Conservation (phyloP, 2,888 invertebrate genomes). For the Philereme vetulata region DNA sequence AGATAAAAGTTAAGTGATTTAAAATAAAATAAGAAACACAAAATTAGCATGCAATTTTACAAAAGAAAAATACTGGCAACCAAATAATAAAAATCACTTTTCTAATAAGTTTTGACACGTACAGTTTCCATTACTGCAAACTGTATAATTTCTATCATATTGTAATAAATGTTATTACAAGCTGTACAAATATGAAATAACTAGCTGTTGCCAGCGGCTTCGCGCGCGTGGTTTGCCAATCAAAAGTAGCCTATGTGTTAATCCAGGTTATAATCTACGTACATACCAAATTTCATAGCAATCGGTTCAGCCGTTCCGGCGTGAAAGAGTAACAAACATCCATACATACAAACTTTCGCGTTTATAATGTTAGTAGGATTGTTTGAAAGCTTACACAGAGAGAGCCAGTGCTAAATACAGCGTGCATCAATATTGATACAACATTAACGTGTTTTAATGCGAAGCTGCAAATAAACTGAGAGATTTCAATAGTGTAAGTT, state of each 20-base stretch:
- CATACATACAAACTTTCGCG: neutral
- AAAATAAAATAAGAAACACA: neutral
- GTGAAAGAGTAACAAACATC: too few relatives aligned
- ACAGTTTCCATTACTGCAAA: too few relatives aligned
- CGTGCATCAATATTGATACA: constrained; percentile 18
- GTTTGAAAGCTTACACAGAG: neutral
- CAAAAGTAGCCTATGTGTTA: too few relatives aligned
- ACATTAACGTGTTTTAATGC: constrained; percentile 13
- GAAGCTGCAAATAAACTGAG: constrained; percentile 15
- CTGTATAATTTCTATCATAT: neutral
- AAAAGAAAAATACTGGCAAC: constrained; percentile 12
- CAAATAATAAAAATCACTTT: neutral
- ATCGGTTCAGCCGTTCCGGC: too few relatives aligned
- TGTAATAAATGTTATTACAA: neutral
- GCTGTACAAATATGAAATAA: too few relatives aligned
- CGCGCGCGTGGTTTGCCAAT: too few relatives aligned
- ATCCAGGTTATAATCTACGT: too few relatives aligned
- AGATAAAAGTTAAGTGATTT: too few relatives aligned
- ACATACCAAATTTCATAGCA: too few relatives aligned
- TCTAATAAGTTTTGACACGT: neutral
- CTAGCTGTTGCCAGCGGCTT: too few relatives aligned
- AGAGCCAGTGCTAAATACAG: constrained; percentile 10
- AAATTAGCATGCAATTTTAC: constrained; percentile 25
- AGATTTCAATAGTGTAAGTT: constrained; percentile 20
- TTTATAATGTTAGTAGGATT: too few relatives aligned